Percentiles rank a stretch among this genome's conserved stretches.
Conservation (phyloP, 2,797 vertebrate species). For the Sebastes nivosus region DNA sequence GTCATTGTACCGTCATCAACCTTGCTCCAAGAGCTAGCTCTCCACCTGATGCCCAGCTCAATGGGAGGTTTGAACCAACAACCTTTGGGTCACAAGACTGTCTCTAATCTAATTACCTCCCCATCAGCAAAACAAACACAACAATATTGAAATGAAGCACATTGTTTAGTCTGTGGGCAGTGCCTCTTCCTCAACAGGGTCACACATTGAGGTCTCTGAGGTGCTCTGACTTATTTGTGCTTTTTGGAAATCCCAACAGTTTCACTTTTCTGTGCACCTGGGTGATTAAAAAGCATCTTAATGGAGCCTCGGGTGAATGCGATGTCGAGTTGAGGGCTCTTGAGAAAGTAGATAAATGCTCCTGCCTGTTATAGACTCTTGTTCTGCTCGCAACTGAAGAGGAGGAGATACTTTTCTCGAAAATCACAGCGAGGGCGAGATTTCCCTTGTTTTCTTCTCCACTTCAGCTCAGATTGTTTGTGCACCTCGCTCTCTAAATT, state of each 20-base stretch:
- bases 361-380: not conserved
- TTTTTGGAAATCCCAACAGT: not conserved
- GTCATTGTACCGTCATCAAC: not conserved
- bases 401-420: not conserved
- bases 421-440: not conserved
- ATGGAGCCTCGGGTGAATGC: slow-evolving; percentile 8
- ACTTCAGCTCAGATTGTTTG: slow-evolving; percentile 33
- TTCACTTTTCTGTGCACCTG: slow-evolving; percentile 32
- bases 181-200: not conserved
- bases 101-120: not conserved
- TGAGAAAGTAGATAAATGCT: not conserved
- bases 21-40: not conserved
- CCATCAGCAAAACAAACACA: not conserved
- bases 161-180: too few species aligned
- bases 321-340: not conserved
- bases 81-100: not conserved
- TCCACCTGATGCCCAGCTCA: not conserved
- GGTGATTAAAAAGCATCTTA: slow-evolving; percentile 42
- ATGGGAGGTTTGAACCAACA: not conserved
- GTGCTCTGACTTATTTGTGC: not conserved
- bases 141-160: not conserved
- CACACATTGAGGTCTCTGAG: not conserved
- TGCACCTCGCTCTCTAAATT: slow-evolving; percentile 24
- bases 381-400: not conserved
- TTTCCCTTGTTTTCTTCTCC: slow-evolving; percentile 26